Evolutionary conservation across 2,888 invertebrate species (phyloP).

Genomic region (Pherbina coryleti): DNA sequence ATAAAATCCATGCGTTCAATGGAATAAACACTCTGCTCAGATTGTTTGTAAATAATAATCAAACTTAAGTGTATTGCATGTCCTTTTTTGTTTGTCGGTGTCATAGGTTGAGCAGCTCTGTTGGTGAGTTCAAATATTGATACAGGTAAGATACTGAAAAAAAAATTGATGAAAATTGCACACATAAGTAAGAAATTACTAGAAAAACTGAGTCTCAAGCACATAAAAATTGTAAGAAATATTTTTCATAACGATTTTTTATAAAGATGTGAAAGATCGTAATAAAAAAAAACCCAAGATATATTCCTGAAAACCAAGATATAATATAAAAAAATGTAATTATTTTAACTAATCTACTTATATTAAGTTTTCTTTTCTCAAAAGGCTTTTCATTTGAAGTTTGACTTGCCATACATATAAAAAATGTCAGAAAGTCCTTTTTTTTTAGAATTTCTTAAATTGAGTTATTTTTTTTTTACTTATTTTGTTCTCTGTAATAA

Average conservation of each 20-base stretch:
- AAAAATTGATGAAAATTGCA: background rate
- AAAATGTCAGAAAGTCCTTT: too few relatives aligned
- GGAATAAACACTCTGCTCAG: constrained; percentile 12
- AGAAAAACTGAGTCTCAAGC: too few relatives aligned
- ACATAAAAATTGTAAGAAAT: too few relatives aligned
- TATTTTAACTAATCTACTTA: background rate
- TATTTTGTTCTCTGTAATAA: background rate
- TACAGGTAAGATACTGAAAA: background rate
- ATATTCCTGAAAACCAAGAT: too few relatives aligned
- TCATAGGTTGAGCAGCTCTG: background rate
- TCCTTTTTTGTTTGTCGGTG: background rate
- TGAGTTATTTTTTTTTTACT: too few relatives aligned
- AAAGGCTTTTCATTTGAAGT: background rate
- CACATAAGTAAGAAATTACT: too few relatives aligned
- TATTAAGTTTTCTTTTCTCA: background rate
- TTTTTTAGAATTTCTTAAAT: too few relatives aligned
- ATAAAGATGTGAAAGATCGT: too few relatives aligned
- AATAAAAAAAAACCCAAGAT: too few relatives aligned
- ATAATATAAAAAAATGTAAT: too few relatives aligned
- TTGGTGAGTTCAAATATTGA: background rate
- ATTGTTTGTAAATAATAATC: constrained; percentile 10
- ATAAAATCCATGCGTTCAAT: background rate
- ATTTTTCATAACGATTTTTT: too few relatives aligned
- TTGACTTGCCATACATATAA: too few relatives aligned
- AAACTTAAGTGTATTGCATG: constrained; percentile 9